These are phyloP conservation scores for Phaenicophaeus curvirostris DNA, from an alignment of 2,797 vertebrate species.

Conservation along the genomic window DNA sequence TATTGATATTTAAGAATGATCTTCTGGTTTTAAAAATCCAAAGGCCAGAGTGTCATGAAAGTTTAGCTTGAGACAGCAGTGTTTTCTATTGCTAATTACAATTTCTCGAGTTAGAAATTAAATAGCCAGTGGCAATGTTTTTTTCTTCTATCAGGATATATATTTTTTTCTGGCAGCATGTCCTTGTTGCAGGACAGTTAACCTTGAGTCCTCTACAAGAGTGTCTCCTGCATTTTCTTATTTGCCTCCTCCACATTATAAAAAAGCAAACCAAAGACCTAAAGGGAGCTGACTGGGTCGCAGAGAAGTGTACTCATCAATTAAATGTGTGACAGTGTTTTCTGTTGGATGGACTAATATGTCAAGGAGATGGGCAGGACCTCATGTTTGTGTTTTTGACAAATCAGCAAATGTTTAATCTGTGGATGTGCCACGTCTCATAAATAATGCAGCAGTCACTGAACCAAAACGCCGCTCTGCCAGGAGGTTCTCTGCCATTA, in stretches of 20 bases:
- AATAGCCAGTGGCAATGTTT: neutral
- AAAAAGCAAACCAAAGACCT: neutral
- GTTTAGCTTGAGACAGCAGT: neutral
- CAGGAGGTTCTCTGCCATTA: conserved; percentile 50
- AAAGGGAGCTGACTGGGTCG: conserved; percentile 57
- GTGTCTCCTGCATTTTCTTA: conserved; percentile 13
- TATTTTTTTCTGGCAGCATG: neutral
- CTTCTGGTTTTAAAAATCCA: neutral
- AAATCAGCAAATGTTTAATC: conserved; percentile 92
- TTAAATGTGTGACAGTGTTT: conserved; percentile 84
- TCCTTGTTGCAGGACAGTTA: conserved; percentile 64
- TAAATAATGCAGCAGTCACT: conserved; percentile 87
- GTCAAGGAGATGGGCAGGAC: conserved; percentile 88
- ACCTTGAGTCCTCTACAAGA: conserved; percentile 75
- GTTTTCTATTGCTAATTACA: neutral
- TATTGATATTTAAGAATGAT: neutral
- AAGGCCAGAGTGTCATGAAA: neutral
- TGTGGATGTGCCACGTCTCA: conserved; percentile 83
- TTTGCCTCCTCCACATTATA: conserved; percentile 25
- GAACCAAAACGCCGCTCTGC: conserved; percentile 48
- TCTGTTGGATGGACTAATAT: conserved; percentile 80
- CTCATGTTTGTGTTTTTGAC: conserved; percentile 88
- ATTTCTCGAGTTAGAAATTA: neutral
- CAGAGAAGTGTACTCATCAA: conserved; percentile 79
- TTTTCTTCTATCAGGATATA: neutral